Percentiles rank a stretch among this genome's conserved stretches.
Evolutionary conservation across 2,113 vertebrate species (phyloP).

Genomic region (Brachypodius melanocephalos): DNA sequence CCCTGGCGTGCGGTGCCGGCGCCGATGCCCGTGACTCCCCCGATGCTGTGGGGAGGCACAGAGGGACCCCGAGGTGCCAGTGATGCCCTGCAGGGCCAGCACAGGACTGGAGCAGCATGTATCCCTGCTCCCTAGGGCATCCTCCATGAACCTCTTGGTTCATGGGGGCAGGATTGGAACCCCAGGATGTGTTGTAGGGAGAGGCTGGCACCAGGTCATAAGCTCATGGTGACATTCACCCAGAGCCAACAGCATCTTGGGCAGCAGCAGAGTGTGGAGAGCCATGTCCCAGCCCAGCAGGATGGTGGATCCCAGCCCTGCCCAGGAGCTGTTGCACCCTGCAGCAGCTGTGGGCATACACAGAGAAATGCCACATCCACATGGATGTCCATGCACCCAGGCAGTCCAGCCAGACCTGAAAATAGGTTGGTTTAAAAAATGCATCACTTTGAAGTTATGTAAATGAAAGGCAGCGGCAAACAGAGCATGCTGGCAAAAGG

Average conservation of each 20-base stretch:
- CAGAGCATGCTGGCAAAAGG: constrained; percentile 36
- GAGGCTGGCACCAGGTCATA: not conserved
- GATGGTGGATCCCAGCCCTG: not conserved
- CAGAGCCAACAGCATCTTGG: rapidly evolving
- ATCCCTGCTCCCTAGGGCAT: not conserved
- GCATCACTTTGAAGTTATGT: constrained; percentile 53
- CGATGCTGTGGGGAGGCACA: not conserved
- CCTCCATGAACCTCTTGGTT: rapidly evolving
- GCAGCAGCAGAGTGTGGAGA: not conserved
- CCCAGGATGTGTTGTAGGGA: not conserved
- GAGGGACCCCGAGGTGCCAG: not conserved
- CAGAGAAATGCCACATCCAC: not conserved
- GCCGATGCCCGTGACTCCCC: not conserved
- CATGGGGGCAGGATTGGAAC: rapidly evolving
- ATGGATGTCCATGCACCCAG: not conserved
- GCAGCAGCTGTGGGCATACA: not conserved
- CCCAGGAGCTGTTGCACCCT: not conserved
- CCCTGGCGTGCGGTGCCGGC: not conserved
- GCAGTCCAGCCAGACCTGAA: not conserved
- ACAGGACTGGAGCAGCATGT: rapidly evolving
- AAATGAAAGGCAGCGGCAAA: constrained; percentile 37
- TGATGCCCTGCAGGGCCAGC: not conserved
- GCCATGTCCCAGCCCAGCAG: not conserved
- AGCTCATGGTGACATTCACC: rapidly evolving
- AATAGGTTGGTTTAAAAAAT: constrained; percentile 55